Base-by-base conservation (phyloP, 2,797 vertebrate species). In the Rhynchotus rufescens region DNA sequence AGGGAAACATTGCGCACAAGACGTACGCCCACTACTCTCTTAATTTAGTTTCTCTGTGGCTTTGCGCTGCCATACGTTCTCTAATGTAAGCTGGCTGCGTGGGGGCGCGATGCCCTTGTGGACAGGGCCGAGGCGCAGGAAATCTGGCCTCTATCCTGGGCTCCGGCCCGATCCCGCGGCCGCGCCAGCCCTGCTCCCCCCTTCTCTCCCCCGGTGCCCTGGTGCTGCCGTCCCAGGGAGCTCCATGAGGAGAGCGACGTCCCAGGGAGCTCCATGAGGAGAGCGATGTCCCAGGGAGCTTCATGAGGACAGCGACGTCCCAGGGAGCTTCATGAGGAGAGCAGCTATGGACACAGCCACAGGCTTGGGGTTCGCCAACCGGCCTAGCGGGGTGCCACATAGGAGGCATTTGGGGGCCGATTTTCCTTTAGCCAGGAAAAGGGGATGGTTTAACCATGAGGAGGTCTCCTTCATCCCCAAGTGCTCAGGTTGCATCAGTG, bases 1-100 rank as follows among this genome's bases (percentile, higher is more conserved):
- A 96, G 88, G 91, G 93, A 96, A 95, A 94, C 92, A 76, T n/a
- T 47, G 51, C 91, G 88, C n/a, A 66, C 90, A 94, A 92, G 78
- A 42, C 89, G 75, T 65, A 94, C 80, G 71, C 92, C 96, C 92
- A 95, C 95, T 45, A 36, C 88, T 81, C 86, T 83, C 86, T 84
- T 88, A 85, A 94, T 83, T 95, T 92, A 95, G 89, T 75, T 90
- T 82, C 79, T 84, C 84, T 92, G 89, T 95, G 93, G 95, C 89
- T 97, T 97, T 82, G 82, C 62, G 0, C 78, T 1, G 80, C 92
- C 83, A 86, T 94, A 88, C 57, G 0, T 86, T 95, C 90, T 91
- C 54, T 82, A 84, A 88, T 91, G 74, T 91, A 82, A 94, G 74
- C 79, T 84, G 5, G 68, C 47, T 44, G 86, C 19, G 52, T 92